A percentile compares a stretch with the other conserved stretches of the same genome.
phyloP scores from a whole-genome alignment of 2,888 invertebrate genomes.

The Pollenia labialis region DNA sequence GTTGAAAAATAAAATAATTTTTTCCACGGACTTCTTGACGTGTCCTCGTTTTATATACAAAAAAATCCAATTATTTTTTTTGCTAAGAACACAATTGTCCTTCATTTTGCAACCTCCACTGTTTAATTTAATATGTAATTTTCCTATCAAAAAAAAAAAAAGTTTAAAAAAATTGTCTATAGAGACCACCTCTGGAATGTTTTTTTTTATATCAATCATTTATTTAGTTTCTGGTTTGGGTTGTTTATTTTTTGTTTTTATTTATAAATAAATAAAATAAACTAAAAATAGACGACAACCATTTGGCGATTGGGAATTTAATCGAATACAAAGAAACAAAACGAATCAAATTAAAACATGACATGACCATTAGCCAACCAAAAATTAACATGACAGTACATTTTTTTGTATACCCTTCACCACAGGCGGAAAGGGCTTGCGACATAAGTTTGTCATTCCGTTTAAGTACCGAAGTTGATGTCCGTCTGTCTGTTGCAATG shows the following conservation, averaged over 20 bases:
- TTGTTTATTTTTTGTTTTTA: neutral
- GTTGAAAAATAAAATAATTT: too few relatives aligned
- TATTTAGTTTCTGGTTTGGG: conserved; percentile 14
- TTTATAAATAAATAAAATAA: conserved; percentile 29
- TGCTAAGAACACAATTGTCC: neutral
- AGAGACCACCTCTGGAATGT: conserved; percentile 40
- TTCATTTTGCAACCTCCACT: neutral
- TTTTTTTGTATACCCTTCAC: neutral
- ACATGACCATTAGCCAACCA: conserved; percentile 4
- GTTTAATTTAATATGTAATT: neutral
- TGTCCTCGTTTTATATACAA: too few relatives aligned
- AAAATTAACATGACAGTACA: neutral
- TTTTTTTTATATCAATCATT: conserved; percentile 46
- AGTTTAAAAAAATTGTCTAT: neutral
- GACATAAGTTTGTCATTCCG: too few relatives aligned
- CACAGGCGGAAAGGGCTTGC: too few relatives aligned
- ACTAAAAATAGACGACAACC: conserved; percentile 22
- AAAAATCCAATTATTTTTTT: too few relatives aligned
- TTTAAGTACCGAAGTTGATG: too few relatives aligned
- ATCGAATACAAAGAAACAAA: conserved; percentile 16
- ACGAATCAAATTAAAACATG: conserved; percentile 15
- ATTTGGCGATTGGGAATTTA: conserved; percentile 16
- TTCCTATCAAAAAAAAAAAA: neutral
- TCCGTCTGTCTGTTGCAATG: too few relatives aligned
- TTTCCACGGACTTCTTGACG: too few relatives aligned